A percentile compares a stretch with the other conserved stretches of the same genome.
phyloP scores from a whole-genome alignment of 53 echinoderm and acorn worm species.

The Apostichopus leukothele region DNA sequence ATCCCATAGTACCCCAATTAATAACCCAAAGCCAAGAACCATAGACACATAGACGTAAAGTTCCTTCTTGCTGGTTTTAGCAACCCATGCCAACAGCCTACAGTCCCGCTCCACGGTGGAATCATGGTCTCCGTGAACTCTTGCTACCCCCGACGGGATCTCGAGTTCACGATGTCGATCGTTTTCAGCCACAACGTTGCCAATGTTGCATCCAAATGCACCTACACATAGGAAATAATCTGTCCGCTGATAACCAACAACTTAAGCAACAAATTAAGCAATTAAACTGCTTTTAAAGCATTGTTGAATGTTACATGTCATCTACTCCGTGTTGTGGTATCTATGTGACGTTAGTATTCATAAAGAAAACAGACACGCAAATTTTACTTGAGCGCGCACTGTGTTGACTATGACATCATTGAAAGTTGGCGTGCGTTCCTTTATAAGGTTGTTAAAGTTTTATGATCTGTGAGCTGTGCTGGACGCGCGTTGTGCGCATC shows the following conservation, averaged over 20 bases:
- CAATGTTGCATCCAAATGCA: background rate
- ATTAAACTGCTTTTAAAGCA: background rate
- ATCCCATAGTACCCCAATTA: constrained; percentile 66
- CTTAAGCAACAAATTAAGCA: background rate
- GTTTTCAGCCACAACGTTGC: constrained; percentile 30
- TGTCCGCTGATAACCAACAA: background rate
- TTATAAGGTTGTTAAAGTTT: no score
- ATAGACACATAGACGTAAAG: constrained; percentile 64
- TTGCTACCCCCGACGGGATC: background rate
- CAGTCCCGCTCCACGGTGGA: constrained; percentile 34
- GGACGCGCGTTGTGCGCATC: no score
- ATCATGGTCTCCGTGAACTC: background rate
- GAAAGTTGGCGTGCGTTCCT: no score
- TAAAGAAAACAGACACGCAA: background rate
- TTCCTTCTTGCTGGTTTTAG: constrained; percentile 72
- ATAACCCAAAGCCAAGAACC: constrained; percentile 63
- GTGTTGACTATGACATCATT: background rate
- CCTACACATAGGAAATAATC: background rate
- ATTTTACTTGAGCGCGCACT: background rate
- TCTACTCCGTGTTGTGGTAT: background rate
- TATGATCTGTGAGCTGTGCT: no score
- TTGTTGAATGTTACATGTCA: background rate
- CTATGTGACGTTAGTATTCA: background rate
- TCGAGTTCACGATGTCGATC: background rate
- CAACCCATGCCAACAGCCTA: constrained; percentile 42